Evolutionary conservation across 2,797 vertebrate genomes (phyloP).

Genomic region (Liasis olivaceus): DNA sequence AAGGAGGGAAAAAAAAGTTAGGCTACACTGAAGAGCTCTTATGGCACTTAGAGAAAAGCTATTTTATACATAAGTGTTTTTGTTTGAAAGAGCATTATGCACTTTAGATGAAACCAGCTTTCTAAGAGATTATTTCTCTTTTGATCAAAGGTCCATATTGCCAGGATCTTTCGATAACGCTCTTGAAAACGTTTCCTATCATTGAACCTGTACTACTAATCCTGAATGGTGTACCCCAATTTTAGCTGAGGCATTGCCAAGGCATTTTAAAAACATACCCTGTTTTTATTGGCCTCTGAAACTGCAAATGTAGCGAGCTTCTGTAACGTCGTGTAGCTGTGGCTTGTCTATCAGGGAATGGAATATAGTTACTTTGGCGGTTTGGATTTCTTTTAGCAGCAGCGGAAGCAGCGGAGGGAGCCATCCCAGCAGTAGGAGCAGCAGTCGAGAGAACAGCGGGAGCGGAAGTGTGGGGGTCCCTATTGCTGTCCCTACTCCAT

Average conservation of each 20-base stretch:
- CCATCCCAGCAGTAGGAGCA: conserved; percentile 96
- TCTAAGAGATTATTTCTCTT: not conserved
- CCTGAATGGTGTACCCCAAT: not conserved
- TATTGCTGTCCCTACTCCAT: conserved; percentile 95
- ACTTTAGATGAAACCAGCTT: not conserved
- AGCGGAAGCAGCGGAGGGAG: conserved; percentile 97
- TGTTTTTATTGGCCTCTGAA: not conserved
- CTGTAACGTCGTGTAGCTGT: not conserved
- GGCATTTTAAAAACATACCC: not conserved
- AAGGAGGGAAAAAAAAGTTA: not conserved
- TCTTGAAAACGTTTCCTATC: not conserved
- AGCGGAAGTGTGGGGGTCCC: conserved; percentile 96
- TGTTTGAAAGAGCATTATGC: not conserved
- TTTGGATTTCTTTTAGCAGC: conserved; percentile 81
- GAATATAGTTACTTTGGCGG: conserved; percentile 49
- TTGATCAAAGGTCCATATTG: not conserved
- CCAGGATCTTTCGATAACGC: not conserved
- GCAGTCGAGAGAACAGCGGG: conserved; percentile 99
- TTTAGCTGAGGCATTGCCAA: not conserved
- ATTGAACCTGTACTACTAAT: not conserved
- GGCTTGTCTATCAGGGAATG: not conserved
- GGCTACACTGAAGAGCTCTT: not conserved
- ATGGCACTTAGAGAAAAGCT: not conserved
- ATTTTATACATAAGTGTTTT: not conserved
- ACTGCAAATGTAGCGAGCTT: conserved; percentile 7